Base-by-base conservation (phyloP, 1,140 invertebrate species). In the Proctacanthus coquilletti region DNA sequence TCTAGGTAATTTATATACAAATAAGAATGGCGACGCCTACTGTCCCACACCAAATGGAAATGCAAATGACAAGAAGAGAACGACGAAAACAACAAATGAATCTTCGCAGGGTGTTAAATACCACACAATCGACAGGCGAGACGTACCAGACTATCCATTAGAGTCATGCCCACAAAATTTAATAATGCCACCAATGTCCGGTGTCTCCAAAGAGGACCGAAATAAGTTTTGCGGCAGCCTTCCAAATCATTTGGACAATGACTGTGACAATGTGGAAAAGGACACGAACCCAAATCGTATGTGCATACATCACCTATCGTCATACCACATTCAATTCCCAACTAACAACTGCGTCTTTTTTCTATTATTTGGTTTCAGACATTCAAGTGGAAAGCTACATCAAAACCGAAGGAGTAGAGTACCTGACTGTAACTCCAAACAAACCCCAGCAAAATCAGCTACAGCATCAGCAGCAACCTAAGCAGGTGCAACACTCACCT, bases 241-340 rank as follows among this genome's bases (percentile, higher is more conserved):
- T 41, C 78, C 78, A 2, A 80, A 80, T 59, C 75, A 80, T 53
- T 57, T 80, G 43, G 76, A 80, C 33, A 19, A 19, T 17, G 39
- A 40, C n/a, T n/a, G n/a, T n/a, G 23, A 27, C 23, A 13, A 27
- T 27, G 13, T 27, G 8, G 23, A 27, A 13, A 27, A 27, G 23
- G 23, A 27, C 23, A 27, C 13, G 8, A 9, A 8, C 23, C 8
- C 8, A 9, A 27, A 27, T 27, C 13, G 23, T 27, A 27, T 13
- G 23, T 27, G 23, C 13, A 27, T 27, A 13, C 8, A 9, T 27
- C n/a, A n/a, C n/a, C n/a, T n/a, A n/a, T n/a, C n/a, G n/a, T 27
- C 13, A 27, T 9, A 27, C 13, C 23, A 27, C 8, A 8, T 27
- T 27, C 23, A 8, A 9, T 27, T 13, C 23, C 8, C 13, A 9